Base-by-base conservation (phyloP, 2,888 invertebrate genomes). In the Agonum fuliginosum region DNA sequence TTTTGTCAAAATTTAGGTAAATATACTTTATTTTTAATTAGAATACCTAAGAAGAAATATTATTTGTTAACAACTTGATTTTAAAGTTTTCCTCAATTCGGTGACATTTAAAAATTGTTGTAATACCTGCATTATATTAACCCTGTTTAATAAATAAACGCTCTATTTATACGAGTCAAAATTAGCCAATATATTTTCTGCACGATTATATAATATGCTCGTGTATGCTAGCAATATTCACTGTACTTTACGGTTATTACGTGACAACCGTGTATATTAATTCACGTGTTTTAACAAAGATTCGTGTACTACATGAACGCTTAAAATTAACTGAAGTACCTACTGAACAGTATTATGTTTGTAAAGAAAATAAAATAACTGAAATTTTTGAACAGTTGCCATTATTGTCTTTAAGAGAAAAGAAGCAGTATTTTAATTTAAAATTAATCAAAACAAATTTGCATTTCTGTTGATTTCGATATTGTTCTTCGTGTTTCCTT, bases 351-450 rank as follows among this genome's bases (percentile, higher is more conserved):
- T 51, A 48, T 19, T 71, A 51, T 37, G 62, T 73, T 73, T 41
- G 58, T 43, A 58, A 22, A 73, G 73, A 73, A 73, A 73, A 73
- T 73, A 73, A 73, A 73, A 73, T 73, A 54, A 24, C 22, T 73
- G 41, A 58, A 73, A 73, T 73, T 37, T 73, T 73, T 73, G 73
- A 73, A 73, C 58, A 17, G 19, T 20, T 73, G 73, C 73, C 73
- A 73, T 73, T 37, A 73, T 73, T 73, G 73, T 73, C 58, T 58
- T 58, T 41, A 17, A 14, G 22, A 30, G 20, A 65, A 30, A 65
- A 65, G 14, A 14, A 14, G 17, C 34, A 17, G 14, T 62, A 62
- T 62, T 62, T 62, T 22, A 30, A 34, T 62, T 62, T 30, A 14
- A 51, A 24, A 51, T 51, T 51, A 51, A 51, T 51, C 22, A 51